These are phyloP conservation scores for Euglossa dilemma DNA, from an alignment of 1,140 invertebrate species.

Conservation along the genomic window DNA sequence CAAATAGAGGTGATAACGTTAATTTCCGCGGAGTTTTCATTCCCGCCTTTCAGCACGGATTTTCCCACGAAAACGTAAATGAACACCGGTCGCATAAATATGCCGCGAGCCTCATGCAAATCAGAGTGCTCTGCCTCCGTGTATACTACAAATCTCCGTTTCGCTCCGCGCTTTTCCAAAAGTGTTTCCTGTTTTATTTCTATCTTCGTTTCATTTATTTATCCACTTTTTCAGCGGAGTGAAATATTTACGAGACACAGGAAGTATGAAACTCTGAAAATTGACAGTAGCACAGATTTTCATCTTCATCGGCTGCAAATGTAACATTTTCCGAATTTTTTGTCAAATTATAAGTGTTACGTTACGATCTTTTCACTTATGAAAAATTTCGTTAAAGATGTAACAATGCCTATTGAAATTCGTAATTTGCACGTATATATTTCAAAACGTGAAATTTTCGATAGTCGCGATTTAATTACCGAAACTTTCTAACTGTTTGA, in stretches of 20 bases:
- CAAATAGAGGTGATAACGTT: neutral
- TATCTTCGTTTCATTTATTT: neutral
- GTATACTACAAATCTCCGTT: neutral
- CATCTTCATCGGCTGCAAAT: neutral
- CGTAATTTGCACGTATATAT: too few species aligned
- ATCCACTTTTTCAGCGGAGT: neutral
- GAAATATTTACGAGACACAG: neutral
- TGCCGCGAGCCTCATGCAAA: neutral
- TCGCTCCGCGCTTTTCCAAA: neutral
- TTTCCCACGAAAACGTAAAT: slow-evolving; percentile 25
- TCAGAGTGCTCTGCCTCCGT: neutral
- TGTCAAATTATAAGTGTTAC: too few species aligned
- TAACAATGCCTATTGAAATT: too few species aligned
- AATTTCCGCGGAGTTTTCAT: neutral
- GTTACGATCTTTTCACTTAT: too few species aligned
- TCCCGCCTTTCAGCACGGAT: neutral
- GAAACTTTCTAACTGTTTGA: too few species aligned
- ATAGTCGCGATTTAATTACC: too few species aligned
- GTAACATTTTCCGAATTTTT: neutral
- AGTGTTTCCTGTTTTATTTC: too few species aligned
- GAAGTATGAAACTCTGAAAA: neutral
- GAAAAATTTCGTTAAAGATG: too few species aligned
- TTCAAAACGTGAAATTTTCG: too few species aligned
- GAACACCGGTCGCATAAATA: slow-evolving; percentile 11
- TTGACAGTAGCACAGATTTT: neutral